A percentile compares a stretch with the other conserved stretches of the same genome.
These are phyloP conservation scores for Eurytoma californica DNA, from an alignment of 2,888 invertebrate species.

Conservation along the genomic window DNA sequence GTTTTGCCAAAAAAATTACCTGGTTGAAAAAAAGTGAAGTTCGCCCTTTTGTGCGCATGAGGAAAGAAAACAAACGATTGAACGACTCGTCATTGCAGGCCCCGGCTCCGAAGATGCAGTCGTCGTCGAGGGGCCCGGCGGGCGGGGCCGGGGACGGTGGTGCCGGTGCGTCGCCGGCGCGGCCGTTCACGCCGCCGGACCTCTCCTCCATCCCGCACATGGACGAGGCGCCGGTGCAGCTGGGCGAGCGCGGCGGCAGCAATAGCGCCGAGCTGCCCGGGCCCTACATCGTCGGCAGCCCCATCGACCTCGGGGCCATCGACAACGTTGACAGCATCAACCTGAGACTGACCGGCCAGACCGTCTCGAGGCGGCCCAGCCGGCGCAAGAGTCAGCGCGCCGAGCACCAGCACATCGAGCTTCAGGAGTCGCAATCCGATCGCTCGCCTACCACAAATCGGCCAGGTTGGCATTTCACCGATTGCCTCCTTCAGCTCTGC, in stretches of 20 bases:
- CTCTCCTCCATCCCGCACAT: constrained; percentile 73
- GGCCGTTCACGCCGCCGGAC: constrained; percentile 72
- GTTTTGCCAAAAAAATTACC: no score
- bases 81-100: constrained; percentile 60
- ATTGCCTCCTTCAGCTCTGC: no score
- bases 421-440: constrained; percentile 64
- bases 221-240: constrained; percentile 67
- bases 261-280: constrained; percentile 31
- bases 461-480: not conserved
- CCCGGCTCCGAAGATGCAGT: constrained; percentile 72
- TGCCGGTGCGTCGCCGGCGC: constrained; percentile 62
- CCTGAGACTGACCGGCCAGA: constrained; percentile 62
- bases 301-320: constrained; percentile 71
- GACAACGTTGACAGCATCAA: constrained; percentile 73
- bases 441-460: constrained; percentile 40
- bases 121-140: constrained; percentile 68
- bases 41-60: no score
- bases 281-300: constrained; percentile 72
- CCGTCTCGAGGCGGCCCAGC: constrained; percentile 15
- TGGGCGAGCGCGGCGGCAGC: constrained; percentile 59
- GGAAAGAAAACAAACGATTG: no score
- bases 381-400: constrained; percentile 10
- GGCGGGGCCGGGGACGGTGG: constrained; percentile 64
- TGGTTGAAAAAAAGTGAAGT: no score
- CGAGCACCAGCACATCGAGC: constrained; percentile 68